Percentiles rank a stretch among this genome's conserved stretches.
Evolutionary conservation across 2,888 invertebrate genomes (phyloP).

Genomic region (Leptinotarsa rubiginosa): DNA sequence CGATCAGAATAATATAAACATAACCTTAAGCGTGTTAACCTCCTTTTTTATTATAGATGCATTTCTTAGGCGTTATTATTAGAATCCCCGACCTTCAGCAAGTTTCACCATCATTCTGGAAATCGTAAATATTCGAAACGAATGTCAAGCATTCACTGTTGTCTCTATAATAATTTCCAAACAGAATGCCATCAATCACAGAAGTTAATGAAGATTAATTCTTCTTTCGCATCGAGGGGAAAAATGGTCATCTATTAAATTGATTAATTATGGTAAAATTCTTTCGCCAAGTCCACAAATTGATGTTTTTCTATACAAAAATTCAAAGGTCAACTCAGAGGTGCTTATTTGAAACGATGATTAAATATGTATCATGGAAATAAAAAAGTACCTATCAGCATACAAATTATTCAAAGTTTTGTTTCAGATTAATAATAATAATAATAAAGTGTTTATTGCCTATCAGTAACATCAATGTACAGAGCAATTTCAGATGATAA

Average conservation of each 20-base stretch:
- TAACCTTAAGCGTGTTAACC: background rate
- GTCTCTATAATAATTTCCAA: slow-evolving; percentile 9
- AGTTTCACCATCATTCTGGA: background rate
- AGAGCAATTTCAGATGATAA: no score
- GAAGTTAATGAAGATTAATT: slow-evolving; percentile 8
- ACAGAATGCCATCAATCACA: slow-evolving; percentile 3
- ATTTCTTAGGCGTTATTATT: background rate
- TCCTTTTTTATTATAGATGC: background rate
- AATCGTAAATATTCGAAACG: slow-evolving; percentile 3
- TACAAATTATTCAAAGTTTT: no score
- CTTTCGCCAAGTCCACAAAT: background rate
- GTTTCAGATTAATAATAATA: no score
- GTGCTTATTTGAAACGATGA: no score
- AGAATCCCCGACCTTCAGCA: background rate
- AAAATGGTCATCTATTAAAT: background rate
- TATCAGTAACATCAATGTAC: no score
- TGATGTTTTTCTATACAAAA: background rate
- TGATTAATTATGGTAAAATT: slow-evolving; percentile 2
- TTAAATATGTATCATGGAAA: no score
- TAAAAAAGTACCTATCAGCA: no score
- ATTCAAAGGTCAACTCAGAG: background rate
- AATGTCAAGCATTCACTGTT: slow-evolving; percentile 1
- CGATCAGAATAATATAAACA: background rate
- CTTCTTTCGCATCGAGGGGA: background rate
- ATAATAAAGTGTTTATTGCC: no score